Percentiles rank a stretch among this genome's conserved stretches.
phyloP scores from a whole-genome alignment of 1,140 invertebrate genomes.

The Scaptodrosophila lebanonensis region DNA sequence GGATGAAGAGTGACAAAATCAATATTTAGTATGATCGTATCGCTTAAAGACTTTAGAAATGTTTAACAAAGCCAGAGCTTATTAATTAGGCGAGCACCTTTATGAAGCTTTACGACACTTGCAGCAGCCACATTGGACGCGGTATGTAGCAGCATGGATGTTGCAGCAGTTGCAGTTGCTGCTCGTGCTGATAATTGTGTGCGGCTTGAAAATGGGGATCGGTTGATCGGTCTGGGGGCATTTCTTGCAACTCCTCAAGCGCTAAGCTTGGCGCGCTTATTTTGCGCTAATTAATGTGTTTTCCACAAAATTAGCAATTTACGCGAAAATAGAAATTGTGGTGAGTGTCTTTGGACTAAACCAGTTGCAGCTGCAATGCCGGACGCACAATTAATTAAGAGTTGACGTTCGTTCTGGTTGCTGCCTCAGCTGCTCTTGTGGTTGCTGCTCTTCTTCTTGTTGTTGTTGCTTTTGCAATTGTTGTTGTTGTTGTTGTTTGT shows the following conservation, averaged over 20 bases:
- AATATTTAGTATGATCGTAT: too few relatives aligned
- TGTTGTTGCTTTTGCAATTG: too few relatives aligned
- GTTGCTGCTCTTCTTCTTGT: conserved; percentile 17
- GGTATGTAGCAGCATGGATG: too few relatives aligned
- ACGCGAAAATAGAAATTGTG: conserved; percentile 67
- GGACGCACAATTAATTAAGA: conserved; percentile 75
- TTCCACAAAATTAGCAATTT: conserved; percentile 75
- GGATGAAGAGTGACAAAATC: too few relatives aligned
- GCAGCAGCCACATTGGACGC: too few relatives aligned
- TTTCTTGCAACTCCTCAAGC: conserved; percentile 12
- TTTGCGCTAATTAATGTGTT: conserved; percentile 75
- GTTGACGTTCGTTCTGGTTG: conserved; percentile 45
- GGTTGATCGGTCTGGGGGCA: conserved; percentile 34
- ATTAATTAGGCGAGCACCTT: too few relatives aligned
- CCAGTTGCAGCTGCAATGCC: conserved; percentile 44
- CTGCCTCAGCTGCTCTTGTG: conserved; percentile 4
- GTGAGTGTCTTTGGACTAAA: conserved; percentile 13
- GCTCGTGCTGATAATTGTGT: background rate
- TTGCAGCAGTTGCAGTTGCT: conserved; percentile 2
- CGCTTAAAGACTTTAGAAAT: too few relatives aligned
- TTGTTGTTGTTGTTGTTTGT: background rate
- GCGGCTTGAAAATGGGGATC: conserved; percentile 60
- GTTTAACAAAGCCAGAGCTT: too few relatives aligned
- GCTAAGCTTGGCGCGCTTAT: conserved; percentile 50
- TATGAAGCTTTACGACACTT: conserved; percentile 70